Percentiles rank a stretch among this genome's conserved stretches.
Conservation (phyloP, 2,888 invertebrate species). For the Eugnorisma glareosa region DNA sequence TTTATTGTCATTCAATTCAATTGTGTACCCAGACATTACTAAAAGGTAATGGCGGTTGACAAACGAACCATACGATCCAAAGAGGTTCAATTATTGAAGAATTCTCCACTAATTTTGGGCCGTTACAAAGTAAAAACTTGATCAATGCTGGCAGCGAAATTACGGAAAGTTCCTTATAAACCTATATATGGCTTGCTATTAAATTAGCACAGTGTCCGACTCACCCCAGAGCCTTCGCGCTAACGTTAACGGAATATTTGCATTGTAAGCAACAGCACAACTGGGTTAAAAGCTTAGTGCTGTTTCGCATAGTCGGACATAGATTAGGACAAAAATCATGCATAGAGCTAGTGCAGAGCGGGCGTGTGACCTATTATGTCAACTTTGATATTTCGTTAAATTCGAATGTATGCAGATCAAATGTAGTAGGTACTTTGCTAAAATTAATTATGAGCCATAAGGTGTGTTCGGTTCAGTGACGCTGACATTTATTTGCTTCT, state of each 20-base stretch:
- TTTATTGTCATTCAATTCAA: conserved; percentile 18
- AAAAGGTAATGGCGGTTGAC: conserved; percentile 59
- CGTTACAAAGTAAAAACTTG: conserved; percentile 67
- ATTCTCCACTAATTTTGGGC: conserved; percentile 58
- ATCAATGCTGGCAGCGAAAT: conserved; percentile 52
- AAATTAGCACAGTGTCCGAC: conserved; percentile 70
- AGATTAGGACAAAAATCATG: conserved; percentile 64
- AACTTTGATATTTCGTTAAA: conserved; percentile 20
- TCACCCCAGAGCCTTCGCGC: conserved; percentile 69
- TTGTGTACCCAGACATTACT: conserved; percentile 54
- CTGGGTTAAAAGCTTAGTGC: conserved; percentile 86
- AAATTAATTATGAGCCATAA: conserved; percentile 49
- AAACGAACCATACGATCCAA: conserved; percentile 23
- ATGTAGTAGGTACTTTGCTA: conserved; percentile 36
- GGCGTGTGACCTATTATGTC: conserved; percentile 18
- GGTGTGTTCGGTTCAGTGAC: conserved; percentile 35
- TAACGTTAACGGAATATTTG: conserved; percentile 80
- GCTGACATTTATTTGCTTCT: conserved; percentile 56
- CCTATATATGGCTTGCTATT: conserved; percentile 52
- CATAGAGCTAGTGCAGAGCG: conserved; percentile 55
- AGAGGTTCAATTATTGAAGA: conserved; percentile 51
- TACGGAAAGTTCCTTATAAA: conserved; percentile 50
- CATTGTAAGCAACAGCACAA: conserved; percentile 75
- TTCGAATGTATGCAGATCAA: conserved; percentile 23
- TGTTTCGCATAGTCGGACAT: conserved; percentile 73